Base-by-base conservation (phyloP, 1,140 invertebrate species). In the Potamilus streckersoni region DNA sequence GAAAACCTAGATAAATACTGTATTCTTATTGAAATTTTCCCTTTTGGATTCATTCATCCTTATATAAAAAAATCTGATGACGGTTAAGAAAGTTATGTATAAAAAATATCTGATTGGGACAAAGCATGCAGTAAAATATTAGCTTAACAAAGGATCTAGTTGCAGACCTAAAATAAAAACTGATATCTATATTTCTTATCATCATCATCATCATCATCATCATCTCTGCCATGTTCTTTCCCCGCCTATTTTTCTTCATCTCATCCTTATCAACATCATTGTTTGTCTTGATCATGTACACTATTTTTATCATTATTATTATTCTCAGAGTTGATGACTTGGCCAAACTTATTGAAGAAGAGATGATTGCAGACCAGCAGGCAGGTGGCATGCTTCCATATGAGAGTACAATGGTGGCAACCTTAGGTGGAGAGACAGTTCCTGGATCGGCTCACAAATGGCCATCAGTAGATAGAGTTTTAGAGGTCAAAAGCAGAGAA, bases 271-370 rank as follows among this genome's bases (percentile, higher is more conserved):
- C 15, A 15, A 5, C 14, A 56, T 55, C 14, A 19, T 49, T 11
- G 13, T 19, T 56, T 19, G 19, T 11, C 56, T 19, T 69, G 6
- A 17, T 19, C 27, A 17, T n/a, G 12, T 19, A 19, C 19, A n/a
- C 67, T 12, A 56, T 19, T 56, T 56, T 19, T 12, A 31, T 58
- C 59, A 72, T 55, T 72, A 20, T 49, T 20, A 63, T 15, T 23
- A 17, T 68, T 69, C 71, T 20, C 71, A 83, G 81, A 60, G 78
- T 80, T 69, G 81, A 83, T 73, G 81, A 83, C 49, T 66, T 83
- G 59, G 79, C 78, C 38, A 83, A 83, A 49, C 58, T 83, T 59
- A 78, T 83, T 58, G 79, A 83, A 59, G 81, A 83, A 68, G 81
- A 83, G 31, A 63, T 83, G 19, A 69, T 83, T 56, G 79, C 75